Percentiles rank a stretch among this genome's conserved stretches.
Conservation (phyloP, 2,113 vertebrate species). For the Ariopsis seemanni region DNA sequence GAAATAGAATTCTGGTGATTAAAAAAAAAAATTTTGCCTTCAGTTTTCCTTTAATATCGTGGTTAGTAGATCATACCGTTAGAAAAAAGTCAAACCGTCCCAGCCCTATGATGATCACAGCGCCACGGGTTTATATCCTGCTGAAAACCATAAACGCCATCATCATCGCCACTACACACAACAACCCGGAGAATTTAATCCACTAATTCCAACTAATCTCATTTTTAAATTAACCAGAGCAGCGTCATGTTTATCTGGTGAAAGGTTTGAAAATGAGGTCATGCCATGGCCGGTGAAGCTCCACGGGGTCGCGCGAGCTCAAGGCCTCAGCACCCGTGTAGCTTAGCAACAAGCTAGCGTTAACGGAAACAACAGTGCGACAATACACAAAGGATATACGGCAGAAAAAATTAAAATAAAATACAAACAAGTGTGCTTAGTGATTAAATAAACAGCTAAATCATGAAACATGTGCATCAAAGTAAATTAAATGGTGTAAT, state of each 20-base stretch:
- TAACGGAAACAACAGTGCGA: not conserved
- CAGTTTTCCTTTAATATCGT: not conserved
- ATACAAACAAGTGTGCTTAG: not conserved
- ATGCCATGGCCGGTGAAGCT: not conserved
- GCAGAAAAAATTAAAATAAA: too few relatives aligned
- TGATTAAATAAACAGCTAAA: not conserved
- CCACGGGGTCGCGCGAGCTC: not conserved
- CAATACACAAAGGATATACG: too few relatives aligned
- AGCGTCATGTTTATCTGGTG: not conserved
- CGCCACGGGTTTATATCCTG: not conserved
- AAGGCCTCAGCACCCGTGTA: not conserved
- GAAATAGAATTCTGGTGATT: too few relatives aligned
- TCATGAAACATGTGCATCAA: too few relatives aligned
- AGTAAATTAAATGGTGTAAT: not conserved
- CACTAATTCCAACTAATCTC: too few relatives aligned
- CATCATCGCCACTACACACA: not conserved
- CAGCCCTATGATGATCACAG: not conserved
- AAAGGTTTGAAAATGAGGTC: not conserved
- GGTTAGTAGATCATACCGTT: not conserved
- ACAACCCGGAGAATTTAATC: not conserved
- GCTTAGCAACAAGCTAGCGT: conserved; percentile 13
- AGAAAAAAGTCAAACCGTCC: not conserved
- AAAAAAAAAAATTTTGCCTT: too few relatives aligned
- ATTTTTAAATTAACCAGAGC: too few relatives aligned
- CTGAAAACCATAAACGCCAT: not conserved